A percentile compares a stretch with the other conserved stretches of the same genome.
phyloP scores from a whole-genome alignment of 2,888 invertebrate species.

The Biston betularia region DNA sequence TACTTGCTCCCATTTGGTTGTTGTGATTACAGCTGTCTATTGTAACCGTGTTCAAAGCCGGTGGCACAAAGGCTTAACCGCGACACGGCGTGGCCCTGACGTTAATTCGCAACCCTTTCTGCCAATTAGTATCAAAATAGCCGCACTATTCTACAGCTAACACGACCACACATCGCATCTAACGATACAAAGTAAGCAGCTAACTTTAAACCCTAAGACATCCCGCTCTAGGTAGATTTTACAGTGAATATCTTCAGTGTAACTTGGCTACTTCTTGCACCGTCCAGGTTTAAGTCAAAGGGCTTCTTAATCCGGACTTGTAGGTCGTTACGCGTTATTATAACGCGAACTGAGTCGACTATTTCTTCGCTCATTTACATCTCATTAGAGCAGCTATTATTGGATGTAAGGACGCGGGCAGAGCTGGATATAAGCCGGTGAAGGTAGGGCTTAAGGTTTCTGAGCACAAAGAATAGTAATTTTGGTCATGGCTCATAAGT shows the following conservation, averaged over 20 bases:
- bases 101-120: conserved; percentile 86
- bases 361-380: conserved; percentile 86
- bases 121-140: conserved; percentile 86
- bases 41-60: conserved; percentile 49
- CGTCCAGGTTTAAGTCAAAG: conserved; percentile 82
- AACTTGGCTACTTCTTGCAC: conserved; percentile 70
- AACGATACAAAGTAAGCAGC: conserved; percentile 53
- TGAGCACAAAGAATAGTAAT: conserved; percentile 3
- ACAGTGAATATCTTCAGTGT: conserved; percentile 43
- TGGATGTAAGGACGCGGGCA: conserved; percentile 64
- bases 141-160: conserved; percentile 82
- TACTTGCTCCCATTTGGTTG: conserved; percentile 8
- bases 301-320: conserved; percentile 87
- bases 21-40: conserved; percentile 30
- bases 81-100: conserved; percentile 75
- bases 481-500: not conserved
- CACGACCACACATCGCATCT: conserved; percentile 76
- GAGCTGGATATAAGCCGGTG: conserved; percentile 40
- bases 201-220: conserved; percentile 52
- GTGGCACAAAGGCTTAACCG: conserved; percentile 68
- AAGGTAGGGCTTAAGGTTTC: conserved; percentile 11
- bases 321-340: conserved; percentile 87
- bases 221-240: conserved; percentile 54
- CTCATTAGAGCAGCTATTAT: conserved; percentile 85
- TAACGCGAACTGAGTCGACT: conserved; percentile 81